Base-by-base conservation (phyloP, 1,140 invertebrate genomes). In the Drosophila bipectinata region DNA sequence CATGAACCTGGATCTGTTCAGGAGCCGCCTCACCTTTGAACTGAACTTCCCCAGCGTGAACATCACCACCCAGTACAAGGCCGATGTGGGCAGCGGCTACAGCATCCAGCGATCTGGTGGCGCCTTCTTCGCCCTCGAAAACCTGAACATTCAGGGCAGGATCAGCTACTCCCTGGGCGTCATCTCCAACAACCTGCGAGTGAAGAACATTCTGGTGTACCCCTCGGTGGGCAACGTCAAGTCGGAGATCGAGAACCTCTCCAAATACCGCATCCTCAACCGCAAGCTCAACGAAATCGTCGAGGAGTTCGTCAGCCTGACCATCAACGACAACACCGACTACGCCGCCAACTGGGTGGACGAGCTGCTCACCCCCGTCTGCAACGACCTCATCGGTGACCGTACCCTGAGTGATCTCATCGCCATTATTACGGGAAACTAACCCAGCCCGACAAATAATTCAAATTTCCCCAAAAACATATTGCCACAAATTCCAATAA, bases 261-360 rank as follows among this genome's bases (percentile, higher is more conserved):
- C 84, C 18, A 80, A 83, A 47, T 77, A 81, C 21, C 52, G 69
- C 34, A 85, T 91, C 30, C 39, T 91, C n/a, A 91, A 91, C 37
- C 60, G 62, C 15, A 91, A 91, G 66, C 57, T 91, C n/a, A 91
- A 91, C 52, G 66, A 88, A 21, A 24, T 91, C 32, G 21, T 91
- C 52, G 90, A 83, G 68, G 90, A 91, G 59, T 91, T 87, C 54
- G 77, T 91, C 49, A 54, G 55, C n/a, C 47, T 91, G 15, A 71
- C 69, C 2, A 76, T 91, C 18, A 91, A 91, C 57, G 90, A 91
- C 24, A 91, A 89, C 72, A 90, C 83, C n/a, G 76, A 90, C 3
- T 69, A 77, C 14, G 45, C 78, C 3, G 72, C 90, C n/a, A 10
- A 69, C 2, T 73, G 71, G 49, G 53, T 84, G 6, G 54, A 79